Percentiles rank a stretch among this genome's conserved stretches.
These are phyloP conservation scores for Diorhabda sublineata DNA, from an alignment of 1,140 invertebrate species.

Conservation along the genomic window DNA sequence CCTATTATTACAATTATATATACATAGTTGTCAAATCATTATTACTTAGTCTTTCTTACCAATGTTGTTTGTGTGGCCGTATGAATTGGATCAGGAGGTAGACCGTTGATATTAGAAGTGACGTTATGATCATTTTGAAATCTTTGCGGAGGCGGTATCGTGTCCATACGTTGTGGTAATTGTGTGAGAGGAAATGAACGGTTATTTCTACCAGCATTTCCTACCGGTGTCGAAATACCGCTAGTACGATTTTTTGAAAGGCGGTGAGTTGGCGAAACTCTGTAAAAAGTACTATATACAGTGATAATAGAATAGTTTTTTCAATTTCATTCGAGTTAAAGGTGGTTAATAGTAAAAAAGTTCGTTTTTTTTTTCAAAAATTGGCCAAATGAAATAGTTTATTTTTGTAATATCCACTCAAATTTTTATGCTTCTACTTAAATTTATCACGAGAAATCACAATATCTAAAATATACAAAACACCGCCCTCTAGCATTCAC, in stretches of 20 bases:
- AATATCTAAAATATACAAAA: too few relatives aligned
- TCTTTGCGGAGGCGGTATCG: constrained; percentile 38
- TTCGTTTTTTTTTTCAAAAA: too few relatives aligned
- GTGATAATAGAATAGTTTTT: not conserved
- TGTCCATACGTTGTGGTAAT: constrained; percentile 33
- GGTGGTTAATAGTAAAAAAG: too few relatives aligned
- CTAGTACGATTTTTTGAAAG: constrained; percentile 52
- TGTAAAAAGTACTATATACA: constrained; percentile 19
- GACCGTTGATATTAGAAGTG: constrained; percentile 33
- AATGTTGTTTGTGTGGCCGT: constrained; percentile 67
- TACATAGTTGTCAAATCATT: too few relatives aligned
- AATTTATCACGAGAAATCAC: too few relatives aligned
- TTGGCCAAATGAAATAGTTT: too few relatives aligned
- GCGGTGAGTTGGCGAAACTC: constrained; percentile 30
- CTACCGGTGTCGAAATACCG: constrained; percentile 23
- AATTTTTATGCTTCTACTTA: too few relatives aligned
- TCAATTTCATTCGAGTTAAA: not conserved
- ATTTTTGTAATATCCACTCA: too few relatives aligned
- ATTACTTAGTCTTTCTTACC: constrained; percentile 52
- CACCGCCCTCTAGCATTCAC: too few relatives aligned
- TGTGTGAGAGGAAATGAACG: constrained; percentile 42
- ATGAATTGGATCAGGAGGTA: constrained; percentile 35
- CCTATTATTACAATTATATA: too few relatives aligned
- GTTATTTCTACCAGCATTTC: constrained; percentile 46
- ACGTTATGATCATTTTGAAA: constrained; percentile 34